Conservation (phyloP, 1,140 invertebrate species). For the Drosophila kikkawai region DNA sequence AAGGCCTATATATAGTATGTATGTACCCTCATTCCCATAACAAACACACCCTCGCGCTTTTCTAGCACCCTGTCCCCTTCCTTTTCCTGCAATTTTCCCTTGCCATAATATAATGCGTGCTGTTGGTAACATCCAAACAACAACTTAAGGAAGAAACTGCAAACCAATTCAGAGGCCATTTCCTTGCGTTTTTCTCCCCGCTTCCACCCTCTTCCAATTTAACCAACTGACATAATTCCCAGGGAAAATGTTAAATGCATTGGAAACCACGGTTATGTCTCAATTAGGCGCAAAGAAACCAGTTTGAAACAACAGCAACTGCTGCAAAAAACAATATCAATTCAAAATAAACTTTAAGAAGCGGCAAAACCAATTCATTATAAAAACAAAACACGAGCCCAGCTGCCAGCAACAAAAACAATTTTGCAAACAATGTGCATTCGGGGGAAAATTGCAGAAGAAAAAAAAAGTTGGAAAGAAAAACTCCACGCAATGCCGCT, state of each 20-base stretch:
- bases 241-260: conserved; percentile 73
- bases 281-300: conserved; percentile 61
- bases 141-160: conserved; percentile 39
- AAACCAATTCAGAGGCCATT: conserved; percentile 34
- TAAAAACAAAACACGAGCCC: conserved; percentile 27
- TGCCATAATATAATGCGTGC: conserved; percentile 39
- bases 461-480: conserved; percentile 16
- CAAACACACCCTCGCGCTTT: conserved; percentile 15
- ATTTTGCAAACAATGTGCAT: conserved; percentile 57
- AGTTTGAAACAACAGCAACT: conserved; percentile 31
- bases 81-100: background rate
- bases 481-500: conserved; percentile 42
- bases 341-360: conserved; percentile 38
- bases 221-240: conserved; percentile 77
- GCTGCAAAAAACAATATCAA: conserved; percentile 24
- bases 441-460: conserved; percentile 20
- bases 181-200: conserved; percentile 1
- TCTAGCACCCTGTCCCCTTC: background rate
- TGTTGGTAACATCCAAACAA: conserved; percentile 12
- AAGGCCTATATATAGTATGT: conserved; percentile 10
- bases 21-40: conserved; percentile 20
- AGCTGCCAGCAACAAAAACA: conserved; percentile 11
- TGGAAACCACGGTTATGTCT: conserved; percentile 69
- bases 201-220: background rate
- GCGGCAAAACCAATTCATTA: conserved; percentile 47